phyloP scores from a whole-genome alignment of 2,113 vertebrate genomes.

The Pongo abelii region DNA sequence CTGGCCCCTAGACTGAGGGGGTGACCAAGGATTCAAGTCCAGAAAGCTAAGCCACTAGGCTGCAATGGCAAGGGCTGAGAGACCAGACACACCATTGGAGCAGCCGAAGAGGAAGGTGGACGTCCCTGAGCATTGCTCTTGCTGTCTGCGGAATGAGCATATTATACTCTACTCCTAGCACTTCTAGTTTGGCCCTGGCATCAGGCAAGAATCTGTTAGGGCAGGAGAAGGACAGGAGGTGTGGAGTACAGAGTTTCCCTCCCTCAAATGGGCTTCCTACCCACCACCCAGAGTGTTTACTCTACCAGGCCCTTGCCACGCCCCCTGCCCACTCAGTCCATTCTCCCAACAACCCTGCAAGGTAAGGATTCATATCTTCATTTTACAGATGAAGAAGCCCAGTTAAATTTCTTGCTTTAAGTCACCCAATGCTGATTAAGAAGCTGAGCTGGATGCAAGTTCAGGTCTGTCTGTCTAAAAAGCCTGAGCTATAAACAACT shows the following conservation, averaged over 20 bases:
- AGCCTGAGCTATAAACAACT: neutral
- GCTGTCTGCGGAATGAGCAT: neutral
- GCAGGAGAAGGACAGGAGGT: too few species aligned
- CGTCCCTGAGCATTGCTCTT: neutral
- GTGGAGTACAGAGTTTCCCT: neutral
- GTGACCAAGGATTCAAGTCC: neutral
- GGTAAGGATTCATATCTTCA: neutral
- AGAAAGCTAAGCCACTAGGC: neutral
- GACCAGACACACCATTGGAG: neutral
- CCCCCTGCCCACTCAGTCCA: neutral
- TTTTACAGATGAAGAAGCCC: neutral
- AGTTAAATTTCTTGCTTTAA: neutral
- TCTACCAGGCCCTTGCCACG: neutral
- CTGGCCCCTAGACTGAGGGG: fast-evolving
- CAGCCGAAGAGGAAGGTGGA: neutral
- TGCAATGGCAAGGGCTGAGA: neutral
- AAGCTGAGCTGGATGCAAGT: neutral
- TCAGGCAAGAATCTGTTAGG: neutral
- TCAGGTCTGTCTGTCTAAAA: neutral
- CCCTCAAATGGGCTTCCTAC: neutral
- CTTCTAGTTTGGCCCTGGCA: neutral
- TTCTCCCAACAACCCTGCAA: neutral
- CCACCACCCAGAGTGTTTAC: neutral
- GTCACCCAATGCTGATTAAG: neutral
- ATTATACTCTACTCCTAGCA: too few species aligned